Evolutionary conservation across 2,113 vertebrate species (phyloP).

Genomic region (Sylvia atricapilla): DNA sequence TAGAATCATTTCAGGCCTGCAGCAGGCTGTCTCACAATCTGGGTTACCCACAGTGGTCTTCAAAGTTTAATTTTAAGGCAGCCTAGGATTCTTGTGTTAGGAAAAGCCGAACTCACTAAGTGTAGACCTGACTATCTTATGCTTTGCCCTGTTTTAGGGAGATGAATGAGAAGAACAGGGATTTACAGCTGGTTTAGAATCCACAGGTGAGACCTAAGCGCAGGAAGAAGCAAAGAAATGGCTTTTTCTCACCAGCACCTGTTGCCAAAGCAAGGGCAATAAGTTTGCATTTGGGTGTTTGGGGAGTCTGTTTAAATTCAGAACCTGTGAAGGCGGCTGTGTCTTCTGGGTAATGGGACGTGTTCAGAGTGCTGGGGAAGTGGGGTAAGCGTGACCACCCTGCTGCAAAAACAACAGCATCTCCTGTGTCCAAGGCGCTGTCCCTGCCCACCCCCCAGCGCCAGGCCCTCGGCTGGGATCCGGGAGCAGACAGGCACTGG

Average conservation of each 20-base stretch:
- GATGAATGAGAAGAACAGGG: neutral
- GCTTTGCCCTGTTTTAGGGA: neutral
- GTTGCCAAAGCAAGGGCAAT: neutral
- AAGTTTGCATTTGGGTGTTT: neutral
- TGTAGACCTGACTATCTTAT: neutral
- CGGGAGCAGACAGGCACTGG: too few relatives aligned
- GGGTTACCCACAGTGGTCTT: neutral
- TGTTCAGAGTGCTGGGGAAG: neutral
- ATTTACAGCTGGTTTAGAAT: neutral
- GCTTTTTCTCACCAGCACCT: neutral
- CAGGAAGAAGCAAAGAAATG: neutral
- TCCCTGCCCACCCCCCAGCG: neutral
- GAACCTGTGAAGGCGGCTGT: neutral
- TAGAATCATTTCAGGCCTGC: neutral
- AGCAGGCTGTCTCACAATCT: neutral
- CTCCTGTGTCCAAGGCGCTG: neutral
- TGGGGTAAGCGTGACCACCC: neutral
- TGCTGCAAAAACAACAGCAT: neutral
- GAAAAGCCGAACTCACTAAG: neutral
- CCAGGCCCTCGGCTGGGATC: rapidly evolving
- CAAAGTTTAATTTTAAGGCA: neutral
- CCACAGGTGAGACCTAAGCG: neutral
- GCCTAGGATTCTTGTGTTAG: neutral
- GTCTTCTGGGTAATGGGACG: too few relatives aligned
- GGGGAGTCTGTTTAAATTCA: neutral